Evolutionary conservation across 2,797 vertebrate genomes (phyloP), one percentile per base, ranked within the genome.

Genomic region (Tauraco hartlaubi): DNA sequence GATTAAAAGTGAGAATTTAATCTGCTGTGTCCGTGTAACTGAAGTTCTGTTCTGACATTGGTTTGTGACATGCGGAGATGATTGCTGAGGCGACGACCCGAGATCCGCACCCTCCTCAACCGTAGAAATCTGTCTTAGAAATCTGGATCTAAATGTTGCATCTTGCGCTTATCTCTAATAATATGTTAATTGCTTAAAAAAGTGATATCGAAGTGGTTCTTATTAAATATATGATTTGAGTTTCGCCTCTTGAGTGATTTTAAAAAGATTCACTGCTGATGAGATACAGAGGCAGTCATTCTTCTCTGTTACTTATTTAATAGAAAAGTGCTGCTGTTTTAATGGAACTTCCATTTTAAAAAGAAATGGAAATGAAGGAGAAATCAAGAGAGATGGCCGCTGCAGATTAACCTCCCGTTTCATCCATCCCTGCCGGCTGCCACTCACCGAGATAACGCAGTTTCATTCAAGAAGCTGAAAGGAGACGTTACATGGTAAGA

Each of bases 161-260:
- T 91, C 94, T 94, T 52, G 91, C 43, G 81, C 92, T 93, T 96
- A 85, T 96, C 92, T 92, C 95, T 95, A 80, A 92, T 91, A 88
- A 90, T 93, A 90, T 95, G 94, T 97, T 95, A 96, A 96, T 96
- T 95, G 94, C 96, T 96, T 95, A 80, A 54, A 88, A 77, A 93
- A 94, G 94, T 96, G 91, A 72, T 94, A 90, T 95, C 64, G 4
- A 69, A 95, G 96, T 95, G 96, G 75, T 95, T 96, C 93, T 91
- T 95, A 97, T 96, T 96, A 97, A 97, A 97, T 94, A 88, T 84
- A 92, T 95, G 82, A 88, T 94, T 96, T 94, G 82, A 97, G 95
- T 54, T 76, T 92, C 90, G 94, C 92, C 94, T 96, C 96, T 89
- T 71, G 92, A 96, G 92, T 96, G 94, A 85, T 94, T 96, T 96